These are phyloP conservation scores for Chrysaora quinquecirrha DNA, from an alignment of 30 jellyfish, hydroid and myxozoan species.

Conservation along the genomic window DNA sequence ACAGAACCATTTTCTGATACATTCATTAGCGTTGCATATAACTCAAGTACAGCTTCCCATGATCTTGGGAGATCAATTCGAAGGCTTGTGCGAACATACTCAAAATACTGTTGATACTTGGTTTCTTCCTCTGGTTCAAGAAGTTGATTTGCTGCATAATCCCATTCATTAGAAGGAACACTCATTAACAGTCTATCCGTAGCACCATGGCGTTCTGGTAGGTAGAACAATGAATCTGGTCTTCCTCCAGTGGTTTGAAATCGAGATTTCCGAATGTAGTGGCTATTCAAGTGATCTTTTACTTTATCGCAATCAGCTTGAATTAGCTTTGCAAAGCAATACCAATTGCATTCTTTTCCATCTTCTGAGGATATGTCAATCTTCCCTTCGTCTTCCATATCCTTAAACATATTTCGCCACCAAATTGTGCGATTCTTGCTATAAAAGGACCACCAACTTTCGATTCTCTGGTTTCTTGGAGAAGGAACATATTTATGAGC, in stretches of 20 bases:
- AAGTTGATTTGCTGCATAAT: too few relatives aligned
- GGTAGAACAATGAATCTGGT: conserved; percentile 6
- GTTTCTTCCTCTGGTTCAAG: too few relatives aligned
- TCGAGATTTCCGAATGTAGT: not conserved
- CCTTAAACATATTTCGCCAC: conserved; percentile 67
- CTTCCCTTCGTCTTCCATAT: conserved; percentile 17
- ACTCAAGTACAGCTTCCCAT: too few relatives aligned
- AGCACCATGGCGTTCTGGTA: conserved; percentile 2
- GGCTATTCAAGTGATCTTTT: conserved; percentile 10
- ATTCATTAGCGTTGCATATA: too few relatives aligned
- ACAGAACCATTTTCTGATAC: too few relatives aligned
- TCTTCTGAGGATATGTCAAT: not conserved
- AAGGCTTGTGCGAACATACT: too few relatives aligned
- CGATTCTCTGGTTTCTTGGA: conserved; percentile 73
- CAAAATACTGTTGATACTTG: too few relatives aligned
- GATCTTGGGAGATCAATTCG: too few relatives aligned
- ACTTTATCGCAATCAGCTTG: not conserved
- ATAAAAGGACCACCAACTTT: conserved; percentile 71
- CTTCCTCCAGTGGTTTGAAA: conserved; percentile 3
- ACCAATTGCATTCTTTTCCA: conserved; percentile 39
- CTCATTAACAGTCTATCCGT: not conserved
- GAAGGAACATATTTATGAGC: conserved; percentile 59
- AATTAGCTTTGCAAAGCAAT: not conserved
- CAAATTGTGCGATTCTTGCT: conserved; percentile 34
- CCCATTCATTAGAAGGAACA: too few relatives aligned